Conservation (phyloP, 1,140 invertebrate genomes). For the Ectropis grisescens region DNA sequence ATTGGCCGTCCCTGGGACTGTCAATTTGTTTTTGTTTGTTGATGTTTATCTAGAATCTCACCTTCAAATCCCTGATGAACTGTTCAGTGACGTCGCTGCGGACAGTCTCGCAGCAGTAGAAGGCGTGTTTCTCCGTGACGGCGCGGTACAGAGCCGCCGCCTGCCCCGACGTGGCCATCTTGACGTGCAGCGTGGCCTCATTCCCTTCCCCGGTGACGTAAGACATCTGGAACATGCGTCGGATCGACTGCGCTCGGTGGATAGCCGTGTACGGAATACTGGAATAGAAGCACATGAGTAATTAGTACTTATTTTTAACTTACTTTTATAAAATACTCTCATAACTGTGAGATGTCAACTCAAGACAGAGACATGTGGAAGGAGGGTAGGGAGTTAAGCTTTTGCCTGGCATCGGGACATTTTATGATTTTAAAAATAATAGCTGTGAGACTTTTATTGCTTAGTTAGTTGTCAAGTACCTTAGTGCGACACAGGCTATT, state of each 20-base stretch:
- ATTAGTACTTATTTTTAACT: no score
- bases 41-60: constrained; percentile 15
- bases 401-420: no score
- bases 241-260: constrained; percentile 82
- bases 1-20: no score
- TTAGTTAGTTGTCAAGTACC: no score
- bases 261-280: constrained; percentile 89
- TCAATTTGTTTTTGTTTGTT: no score
- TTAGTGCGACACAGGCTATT: no score
- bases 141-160: constrained; percentile 87
- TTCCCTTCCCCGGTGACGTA: constrained; percentile 80
- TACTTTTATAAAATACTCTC: no score
- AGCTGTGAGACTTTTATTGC: no score
- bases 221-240: constrained; percentile 81
- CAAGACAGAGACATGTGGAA: no score
- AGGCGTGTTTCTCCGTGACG: constrained; percentile 92
- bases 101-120: constrained; percentile 93
- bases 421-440: no score
- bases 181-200: constrained; percentile 80
- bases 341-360: no score
- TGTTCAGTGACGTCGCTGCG: constrained; percentile 88
- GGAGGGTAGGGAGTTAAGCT: no score
- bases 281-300: constrained; percentile 28
- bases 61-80: constrained; percentile 89
- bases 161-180: constrained; percentile 82